Percentiles rank a stretch among this genome's conserved stretches.
Evolutionary conservation across 2,888 invertebrate genomes (phyloP).

Genomic region (Merodon equestris): DNA sequence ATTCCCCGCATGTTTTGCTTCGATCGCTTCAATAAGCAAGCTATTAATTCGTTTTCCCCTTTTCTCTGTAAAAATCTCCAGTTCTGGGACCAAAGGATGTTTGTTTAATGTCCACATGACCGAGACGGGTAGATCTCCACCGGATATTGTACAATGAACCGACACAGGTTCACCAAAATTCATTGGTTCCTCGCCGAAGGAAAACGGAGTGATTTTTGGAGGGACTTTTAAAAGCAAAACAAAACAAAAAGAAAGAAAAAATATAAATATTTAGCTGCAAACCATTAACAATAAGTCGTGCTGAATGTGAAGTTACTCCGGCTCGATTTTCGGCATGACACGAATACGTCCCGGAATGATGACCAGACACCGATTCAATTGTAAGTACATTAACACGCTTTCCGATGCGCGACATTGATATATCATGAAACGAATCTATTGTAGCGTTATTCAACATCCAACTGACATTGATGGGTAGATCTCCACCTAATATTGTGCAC

Average conservation of each 20-base stretch:
- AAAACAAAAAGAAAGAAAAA: too few species aligned
- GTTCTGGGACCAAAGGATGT: conserved; percentile 76
- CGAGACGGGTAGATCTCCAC: conserved; percentile 88
- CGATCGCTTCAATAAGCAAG: conserved; percentile 84
- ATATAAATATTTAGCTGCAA: conserved; percentile 60
- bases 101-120: conserved; percentile 87
- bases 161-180: conserved; percentile 84
- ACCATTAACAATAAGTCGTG: conserved; percentile 83
- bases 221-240: conserved; percentile 70
- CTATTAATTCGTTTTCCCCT: conserved; percentile 80
- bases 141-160: conserved; percentile 83
- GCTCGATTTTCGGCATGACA: conserved; percentile 85
- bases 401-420: conserved; percentile 81
- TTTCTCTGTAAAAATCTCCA: conserved; percentile 76
- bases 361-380: conserved; percentile 81
- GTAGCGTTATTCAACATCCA: conserved; percentile 81
- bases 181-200: conserved; percentile 86
- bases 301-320: conserved; percentile 81
- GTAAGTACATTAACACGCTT: conserved; percentile 83
- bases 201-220: conserved; percentile 84
- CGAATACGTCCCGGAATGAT: conserved; percentile 84
- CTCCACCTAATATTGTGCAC: conserved; percentile 83
- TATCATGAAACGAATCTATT: conserved; percentile 78
- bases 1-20: conserved; percentile 86
- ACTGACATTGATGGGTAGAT: conserved; percentile 83